Conservation (phyloP, 2,797 vertebrate species). For the Bradypus variegatus region DNA sequence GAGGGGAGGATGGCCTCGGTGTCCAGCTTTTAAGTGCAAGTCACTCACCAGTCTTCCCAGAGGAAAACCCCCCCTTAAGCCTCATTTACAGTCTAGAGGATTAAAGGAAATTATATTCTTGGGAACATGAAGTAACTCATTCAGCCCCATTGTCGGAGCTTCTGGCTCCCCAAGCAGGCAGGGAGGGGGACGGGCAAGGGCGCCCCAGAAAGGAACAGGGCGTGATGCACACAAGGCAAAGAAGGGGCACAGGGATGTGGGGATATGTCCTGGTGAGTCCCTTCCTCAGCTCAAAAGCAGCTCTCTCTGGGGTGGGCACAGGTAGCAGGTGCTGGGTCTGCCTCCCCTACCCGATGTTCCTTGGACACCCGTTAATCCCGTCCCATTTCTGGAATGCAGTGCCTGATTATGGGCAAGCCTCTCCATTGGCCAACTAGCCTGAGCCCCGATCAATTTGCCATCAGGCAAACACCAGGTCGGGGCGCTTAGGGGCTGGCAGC, state of each 20-base stretch:
- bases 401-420: neutral
- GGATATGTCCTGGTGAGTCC: rapidly evolving
- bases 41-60: neutral
- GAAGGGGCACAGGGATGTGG: rapidly evolving
- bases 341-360: neutral
- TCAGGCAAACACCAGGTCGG: neutral
- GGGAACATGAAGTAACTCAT: neutral
- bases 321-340: neutral
- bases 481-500: neutral
- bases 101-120: neutral
- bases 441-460: constrained; percentile 26
- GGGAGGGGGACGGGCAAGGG: no score
- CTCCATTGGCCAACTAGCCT: constrained; percentile 38
- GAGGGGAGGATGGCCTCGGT: neutral
- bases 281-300: neutral
- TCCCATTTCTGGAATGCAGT: neutral
- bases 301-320: rapidly evolving
- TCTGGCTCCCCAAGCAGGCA: neutral
- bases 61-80: neutral
- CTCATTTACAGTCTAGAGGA: neutral
- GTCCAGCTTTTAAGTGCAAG: neutral
- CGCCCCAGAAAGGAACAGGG: neutral
- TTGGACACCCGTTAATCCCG: neutral
- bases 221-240: rapidly evolving
- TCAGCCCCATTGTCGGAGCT: neutral